Conservation (phyloP, 2,113 vertebrate species). For the Athene noctua region DNA sequence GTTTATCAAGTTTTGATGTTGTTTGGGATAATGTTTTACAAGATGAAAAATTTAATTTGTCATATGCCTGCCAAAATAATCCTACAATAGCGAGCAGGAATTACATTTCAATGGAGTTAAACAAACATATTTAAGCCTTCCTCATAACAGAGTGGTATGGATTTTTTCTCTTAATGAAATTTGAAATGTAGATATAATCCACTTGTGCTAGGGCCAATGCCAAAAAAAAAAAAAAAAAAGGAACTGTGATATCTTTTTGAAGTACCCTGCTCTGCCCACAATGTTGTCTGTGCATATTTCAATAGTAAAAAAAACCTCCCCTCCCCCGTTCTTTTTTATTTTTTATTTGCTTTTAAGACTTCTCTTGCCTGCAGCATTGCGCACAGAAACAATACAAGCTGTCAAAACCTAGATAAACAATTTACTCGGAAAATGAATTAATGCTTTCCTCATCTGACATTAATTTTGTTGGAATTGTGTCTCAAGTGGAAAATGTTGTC, state of each 20-base stretch:
- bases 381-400: slow-evolving; percentile 18
- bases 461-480: slow-evolving; percentile 69
- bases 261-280: not conserved
- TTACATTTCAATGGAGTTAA: slow-evolving; percentile 26
- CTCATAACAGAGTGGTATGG: not conserved
- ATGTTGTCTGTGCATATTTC: slow-evolving; percentile 10
- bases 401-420: slow-evolving; percentile 62
- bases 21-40: not conserved
- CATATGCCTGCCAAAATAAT: not conserved
- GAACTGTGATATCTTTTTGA: slow-evolving; percentile 17
- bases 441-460: slow-evolving; percentile 45
- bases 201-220: slow-evolving; percentile 6
- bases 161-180: slow-evolving; percentile 49
- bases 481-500: slow-evolving; percentile 64
- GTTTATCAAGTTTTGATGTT: not conserved
- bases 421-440: slow-evolving; percentile 67
- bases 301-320: not conserved
- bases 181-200: slow-evolving; percentile 29
- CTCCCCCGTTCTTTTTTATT: not conserved
- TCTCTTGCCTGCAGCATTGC: slow-evolving; percentile 13
- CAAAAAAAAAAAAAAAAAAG: not conserved
- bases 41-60: not conserved
- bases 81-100: not conserved
- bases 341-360: not conserved
- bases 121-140: slow-evolving; percentile 47